A percentile compares a stretch with the other conserved stretches of the same genome.
These are phyloP conservation scores for Malachius bipustulatus DNA, from an alignment of 2,888 invertebrate species.

Conservation along the genomic window DNA sequence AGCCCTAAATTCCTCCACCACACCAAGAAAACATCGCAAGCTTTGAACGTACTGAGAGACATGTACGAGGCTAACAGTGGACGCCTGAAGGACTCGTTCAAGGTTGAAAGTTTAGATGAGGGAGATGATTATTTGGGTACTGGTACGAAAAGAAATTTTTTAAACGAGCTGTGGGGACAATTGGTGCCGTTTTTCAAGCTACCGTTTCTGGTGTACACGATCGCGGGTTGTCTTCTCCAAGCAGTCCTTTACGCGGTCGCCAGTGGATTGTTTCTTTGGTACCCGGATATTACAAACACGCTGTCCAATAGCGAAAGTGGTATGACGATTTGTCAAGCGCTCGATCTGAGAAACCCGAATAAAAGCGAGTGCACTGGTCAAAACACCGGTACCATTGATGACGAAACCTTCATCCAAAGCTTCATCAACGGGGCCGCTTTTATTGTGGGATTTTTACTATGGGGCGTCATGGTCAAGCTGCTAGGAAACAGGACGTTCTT, in stretches of 20 bases:
- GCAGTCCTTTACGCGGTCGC: slow-evolving; percentile 23
- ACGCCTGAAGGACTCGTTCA: slow-evolving; percentile 19
- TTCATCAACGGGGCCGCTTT: slow-evolving; percentile 19
- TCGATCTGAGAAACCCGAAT: slow-evolving; percentile 13
- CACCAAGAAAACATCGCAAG: slow-evolving; percentile 45
- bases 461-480: slow-evolving; percentile 15
- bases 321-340: slow-evolving; percentile 23
- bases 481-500: slow-evolving; percentile 16
- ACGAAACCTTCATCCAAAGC: slow-evolving; percentile 19
- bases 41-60: slow-evolving; percentile 45
- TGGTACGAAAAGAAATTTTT: too few relatives aligned
- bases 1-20: slow-evolving; percentile 67
- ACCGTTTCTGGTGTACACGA: slow-evolving; percentile 19
- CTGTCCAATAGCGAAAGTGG: slow-evolving; percentile 14
- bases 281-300: slow-evolving; percentile 25
- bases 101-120: slow-evolving; percentile 14
- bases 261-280: slow-evolving; percentile 25
- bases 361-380: slow-evolving; percentile 8
- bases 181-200: slow-evolving; percentile 19
- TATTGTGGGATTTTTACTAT: slow-evolving; percentile 12
- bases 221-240: slow-evolving; percentile 21
- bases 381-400: slow-evolving; percentile 9
- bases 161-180: slow-evolving; percentile 18
- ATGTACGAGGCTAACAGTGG: slow-evolving; percentile 50
- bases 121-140: not conserved